Conservation (phyloP, 2,888 invertebrate species). For the Cheilosia grossa region DNA sequence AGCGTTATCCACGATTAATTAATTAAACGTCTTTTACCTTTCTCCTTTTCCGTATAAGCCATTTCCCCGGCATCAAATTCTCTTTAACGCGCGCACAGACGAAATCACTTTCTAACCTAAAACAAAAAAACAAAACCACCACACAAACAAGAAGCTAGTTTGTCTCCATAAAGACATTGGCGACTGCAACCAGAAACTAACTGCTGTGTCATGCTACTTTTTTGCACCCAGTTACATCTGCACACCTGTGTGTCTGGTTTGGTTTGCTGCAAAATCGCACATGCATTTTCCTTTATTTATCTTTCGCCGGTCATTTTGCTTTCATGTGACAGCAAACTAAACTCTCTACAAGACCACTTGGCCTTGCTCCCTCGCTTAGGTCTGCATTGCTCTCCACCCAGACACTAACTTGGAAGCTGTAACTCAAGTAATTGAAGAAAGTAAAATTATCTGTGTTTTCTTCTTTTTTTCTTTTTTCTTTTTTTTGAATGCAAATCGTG, state of each 20-base stretch:
- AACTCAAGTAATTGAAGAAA: constrained; percentile 19
- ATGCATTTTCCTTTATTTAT: constrained; percentile 50
- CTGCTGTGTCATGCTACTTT: constrained; percentile 30
- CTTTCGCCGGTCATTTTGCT: constrained; percentile 53
- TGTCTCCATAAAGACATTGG: constrained; percentile 39
- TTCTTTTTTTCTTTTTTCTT: neutral
- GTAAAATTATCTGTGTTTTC: constrained; percentile 13
- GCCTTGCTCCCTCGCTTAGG: constrained; percentile 43
- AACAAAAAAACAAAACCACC: constrained; percentile 4
- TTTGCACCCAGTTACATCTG: constrained; percentile 25
- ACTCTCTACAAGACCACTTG: constrained; percentile 22
- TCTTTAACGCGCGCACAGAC: constrained; percentile 2
- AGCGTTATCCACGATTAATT: constrained; percentile 7
- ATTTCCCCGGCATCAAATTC: constrained; percentile 15
- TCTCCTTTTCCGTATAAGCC: constrained; percentile 35
- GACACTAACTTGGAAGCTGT: constrained; percentile 1
- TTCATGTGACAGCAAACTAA: constrained; percentile 49
- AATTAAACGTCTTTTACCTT: constrained; percentile 23
- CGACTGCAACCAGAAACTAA: constrained; percentile 2
- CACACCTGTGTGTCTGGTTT: constrained; percentile 55
- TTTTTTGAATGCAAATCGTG: constrained; percentile 23
- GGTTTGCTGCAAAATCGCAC: constrained; percentile 34
- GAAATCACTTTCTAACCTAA: constrained; percentile 56
- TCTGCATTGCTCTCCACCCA: neutral
- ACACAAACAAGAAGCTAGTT: constrained; percentile 12